These are phyloP conservation scores for Bombyx mori DNA, from an alignment of 1,140 invertebrate species.

Conservation along the genomic window DNA sequence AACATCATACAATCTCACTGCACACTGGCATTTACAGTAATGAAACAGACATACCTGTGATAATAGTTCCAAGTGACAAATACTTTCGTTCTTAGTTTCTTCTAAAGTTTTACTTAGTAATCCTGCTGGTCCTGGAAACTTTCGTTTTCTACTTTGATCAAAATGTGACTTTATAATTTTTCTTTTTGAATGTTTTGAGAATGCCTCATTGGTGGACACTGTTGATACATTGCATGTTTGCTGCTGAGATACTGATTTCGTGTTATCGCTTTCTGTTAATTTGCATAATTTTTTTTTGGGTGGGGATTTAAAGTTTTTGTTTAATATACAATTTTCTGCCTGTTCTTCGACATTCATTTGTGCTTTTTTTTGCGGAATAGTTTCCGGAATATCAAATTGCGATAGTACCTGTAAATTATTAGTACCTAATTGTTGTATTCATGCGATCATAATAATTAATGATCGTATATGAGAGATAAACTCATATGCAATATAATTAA, in stretches of 20 bases:
- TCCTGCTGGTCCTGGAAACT: constrained; percentile 59
- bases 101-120: constrained; percentile 39
- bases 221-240: neutral
- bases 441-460: constrained; percentile 1
- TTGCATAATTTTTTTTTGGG: no score
- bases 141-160: constrained; percentile 52
- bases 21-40: no score
- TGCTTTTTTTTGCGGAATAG: constrained; percentile 7
- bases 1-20: no score
- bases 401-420: constrained; percentile 43
- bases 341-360: neutral
- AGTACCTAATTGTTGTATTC: constrained; percentile 30
- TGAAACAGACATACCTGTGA: constrained; percentile 39
- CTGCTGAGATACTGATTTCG: neutral
- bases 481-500: no score
- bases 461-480: neutral
- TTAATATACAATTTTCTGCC: neutral
- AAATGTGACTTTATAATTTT: constrained; percentile 57
- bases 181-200: constrained; percentile 43
- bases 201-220: constrained; percentile 13
- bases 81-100: constrained; percentile 38
- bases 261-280: neutral
- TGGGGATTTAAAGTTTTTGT: neutral
- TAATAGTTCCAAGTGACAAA: constrained; percentile 45
- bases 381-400: constrained; percentile 46